Evolutionary conservation across 2,797 vertebrate species (phyloP).

Genomic region (Glyptemys insculpta): DNA sequence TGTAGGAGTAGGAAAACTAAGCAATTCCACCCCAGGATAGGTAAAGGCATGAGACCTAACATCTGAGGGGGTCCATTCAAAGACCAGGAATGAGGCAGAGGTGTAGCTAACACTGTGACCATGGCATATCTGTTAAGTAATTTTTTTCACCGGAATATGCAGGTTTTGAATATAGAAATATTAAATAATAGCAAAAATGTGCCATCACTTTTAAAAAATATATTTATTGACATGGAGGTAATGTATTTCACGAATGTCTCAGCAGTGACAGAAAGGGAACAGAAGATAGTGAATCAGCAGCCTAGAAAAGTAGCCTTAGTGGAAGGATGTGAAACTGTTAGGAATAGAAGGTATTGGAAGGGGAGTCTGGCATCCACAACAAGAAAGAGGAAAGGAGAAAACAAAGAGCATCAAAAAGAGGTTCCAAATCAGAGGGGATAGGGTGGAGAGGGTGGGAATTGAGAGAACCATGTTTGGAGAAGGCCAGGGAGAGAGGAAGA

Average conservation of each 20-base stretch:
- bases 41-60: background rate
- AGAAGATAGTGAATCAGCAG: background rate
- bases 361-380: background rate
- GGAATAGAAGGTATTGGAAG: background rate
- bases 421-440: background rate
- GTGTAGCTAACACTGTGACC: background rate
- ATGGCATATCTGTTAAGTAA: background rate
- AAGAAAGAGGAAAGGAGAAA: background rate
- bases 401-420: background rate
- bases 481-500: background rate
- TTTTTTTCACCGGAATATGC: background rate
- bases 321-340: background rate
- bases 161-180: background rate
- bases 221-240: background rate
- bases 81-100: background rate
- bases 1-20: background rate
- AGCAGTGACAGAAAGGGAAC: background rate
- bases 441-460: background rate
- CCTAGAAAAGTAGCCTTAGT: background rate
- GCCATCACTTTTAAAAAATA: background rate
- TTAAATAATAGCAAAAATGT: background rate
- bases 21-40: background rate
- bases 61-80: background rate
- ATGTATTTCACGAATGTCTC: background rate
- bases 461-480: background rate